Evolutionary conservation across 1,140 invertebrate species (phyloP).

Genomic region (Apis florea): DNA sequence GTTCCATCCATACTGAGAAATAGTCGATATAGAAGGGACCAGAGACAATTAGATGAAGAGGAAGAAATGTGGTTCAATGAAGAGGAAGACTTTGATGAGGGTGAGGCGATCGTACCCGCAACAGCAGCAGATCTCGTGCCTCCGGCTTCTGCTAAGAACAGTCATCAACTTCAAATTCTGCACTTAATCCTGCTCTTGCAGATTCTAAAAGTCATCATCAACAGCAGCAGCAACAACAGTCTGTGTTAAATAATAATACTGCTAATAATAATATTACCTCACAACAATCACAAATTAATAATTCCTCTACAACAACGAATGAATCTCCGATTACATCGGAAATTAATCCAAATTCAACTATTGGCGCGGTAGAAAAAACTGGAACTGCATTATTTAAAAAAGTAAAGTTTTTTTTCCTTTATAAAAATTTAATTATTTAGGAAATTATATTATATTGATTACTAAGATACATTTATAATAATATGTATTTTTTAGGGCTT

Average conservation of each 20-base stretch:
- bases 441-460: neutral
- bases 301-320: constrained; percentile 75
- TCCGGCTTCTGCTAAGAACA: constrained; percentile 73
- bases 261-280: constrained; percentile 73
- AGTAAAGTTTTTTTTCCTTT: constrained; percentile 70
- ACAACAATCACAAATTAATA: constrained; percentile 75
- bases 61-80: constrained; percentile 99
- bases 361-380: constrained; percentile 76
- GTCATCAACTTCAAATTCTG: constrained; percentile 78
- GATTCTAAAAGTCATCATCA: constrained; percentile 75
- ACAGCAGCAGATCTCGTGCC: constrained; percentile 76
- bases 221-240: constrained; percentile 72
- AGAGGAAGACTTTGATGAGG: constrained; percentile 96
- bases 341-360: constrained; percentile 75
- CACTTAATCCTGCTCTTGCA: constrained; percentile 71
- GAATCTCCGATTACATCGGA: constrained; percentile 76
- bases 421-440: neutral
- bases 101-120: constrained; percentile 83
- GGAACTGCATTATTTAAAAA: constrained; percentile 82
- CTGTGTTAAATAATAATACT: constrained; percentile 80
- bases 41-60: constrained; percentile 96
- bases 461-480: neutral
- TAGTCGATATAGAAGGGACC: constrained; percentile 93
- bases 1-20: constrained; percentile 90
- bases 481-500: constrained; percentile 85